Conservation (phyloP, 2,797 vertebrate species). For the Linurgus olivaceus region DNA sequence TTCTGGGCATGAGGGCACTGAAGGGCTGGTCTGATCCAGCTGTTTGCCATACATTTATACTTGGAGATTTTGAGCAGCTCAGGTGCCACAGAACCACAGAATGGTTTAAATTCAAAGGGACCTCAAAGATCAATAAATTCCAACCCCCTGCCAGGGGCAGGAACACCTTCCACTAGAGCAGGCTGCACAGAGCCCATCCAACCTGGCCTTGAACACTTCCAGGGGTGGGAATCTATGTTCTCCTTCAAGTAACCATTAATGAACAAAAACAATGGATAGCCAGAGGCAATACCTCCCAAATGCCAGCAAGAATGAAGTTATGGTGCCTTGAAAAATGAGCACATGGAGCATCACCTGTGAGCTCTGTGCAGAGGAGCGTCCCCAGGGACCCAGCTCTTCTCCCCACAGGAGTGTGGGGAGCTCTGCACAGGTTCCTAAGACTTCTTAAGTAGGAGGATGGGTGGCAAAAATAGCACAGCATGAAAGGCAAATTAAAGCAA, state of each 20-base stretch:
- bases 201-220: background rate
- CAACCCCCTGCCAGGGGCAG: background rate
- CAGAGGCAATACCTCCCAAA: background rate
- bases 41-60: background rate
- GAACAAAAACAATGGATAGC: background rate
- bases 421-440: rapidly evolving
- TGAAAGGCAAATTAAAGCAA: background rate
- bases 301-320: background rate
- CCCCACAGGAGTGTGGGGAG: rapidly evolving
- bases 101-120: background rate
- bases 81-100: background rate
- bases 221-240: background rate
- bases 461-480: background rate
- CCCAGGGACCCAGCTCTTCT: background rate
- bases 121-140: background rate
- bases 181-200: background rate
- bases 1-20: background rate
- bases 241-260: background rate
- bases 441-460: background rate
- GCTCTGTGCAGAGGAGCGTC: background rate
- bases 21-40: background rate
- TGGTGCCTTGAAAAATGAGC: background rate
- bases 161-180: background rate
- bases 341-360: rapidly evolving
- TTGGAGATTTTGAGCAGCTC: background rate